Conservation (phyloP, 1,140 invertebrate genomes). For the Cydia splendana region DNA sequence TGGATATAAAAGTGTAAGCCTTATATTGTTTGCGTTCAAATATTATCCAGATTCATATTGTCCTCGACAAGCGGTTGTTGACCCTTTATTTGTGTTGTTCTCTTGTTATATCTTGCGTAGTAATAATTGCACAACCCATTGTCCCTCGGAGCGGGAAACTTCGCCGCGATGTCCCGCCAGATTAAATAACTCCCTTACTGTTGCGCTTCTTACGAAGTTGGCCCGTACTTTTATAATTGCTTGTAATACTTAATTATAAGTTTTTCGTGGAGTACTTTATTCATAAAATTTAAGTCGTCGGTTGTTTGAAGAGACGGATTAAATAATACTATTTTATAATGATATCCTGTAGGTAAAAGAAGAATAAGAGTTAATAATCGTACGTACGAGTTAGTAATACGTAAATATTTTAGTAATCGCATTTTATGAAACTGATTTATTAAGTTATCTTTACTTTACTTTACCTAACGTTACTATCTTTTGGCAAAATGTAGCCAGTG, state of each 20-base stretch:
- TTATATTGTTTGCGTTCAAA: neutral
- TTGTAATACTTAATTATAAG: slow-evolving; percentile 29
- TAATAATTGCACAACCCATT: slow-evolving; percentile 17
- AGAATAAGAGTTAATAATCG: too few relatives aligned
- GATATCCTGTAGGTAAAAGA: too few relatives aligned
- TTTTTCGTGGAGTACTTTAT: neutral
- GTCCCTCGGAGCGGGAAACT: slow-evolving; percentile 22
- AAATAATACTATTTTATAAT: neutral
- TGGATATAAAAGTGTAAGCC: neutral
- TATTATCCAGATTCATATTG: neutral
- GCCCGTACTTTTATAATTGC: slow-evolving; percentile 6
- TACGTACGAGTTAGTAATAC: too few relatives aligned
- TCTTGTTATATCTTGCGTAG: slow-evolving; percentile 16
- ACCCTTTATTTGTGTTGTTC: slow-evolving; percentile 28
- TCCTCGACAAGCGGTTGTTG: slow-evolving; percentile 6
- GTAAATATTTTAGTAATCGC: too few relatives aligned
- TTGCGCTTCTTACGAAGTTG: slow-evolving; percentile 30
- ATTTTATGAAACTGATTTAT: too few relatives aligned
- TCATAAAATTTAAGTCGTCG: neutral
- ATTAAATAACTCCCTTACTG: slow-evolving; percentile 22
- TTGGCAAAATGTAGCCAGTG: too few relatives aligned
- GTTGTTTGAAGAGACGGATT: neutral
- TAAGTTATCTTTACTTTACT: too few relatives aligned
- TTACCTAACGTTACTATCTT: too few relatives aligned
- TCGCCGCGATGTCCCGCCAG: slow-evolving; percentile 16